Conservation (phyloP, 2,888 invertebrate genomes). For the Punctoribates punctum region DNA sequence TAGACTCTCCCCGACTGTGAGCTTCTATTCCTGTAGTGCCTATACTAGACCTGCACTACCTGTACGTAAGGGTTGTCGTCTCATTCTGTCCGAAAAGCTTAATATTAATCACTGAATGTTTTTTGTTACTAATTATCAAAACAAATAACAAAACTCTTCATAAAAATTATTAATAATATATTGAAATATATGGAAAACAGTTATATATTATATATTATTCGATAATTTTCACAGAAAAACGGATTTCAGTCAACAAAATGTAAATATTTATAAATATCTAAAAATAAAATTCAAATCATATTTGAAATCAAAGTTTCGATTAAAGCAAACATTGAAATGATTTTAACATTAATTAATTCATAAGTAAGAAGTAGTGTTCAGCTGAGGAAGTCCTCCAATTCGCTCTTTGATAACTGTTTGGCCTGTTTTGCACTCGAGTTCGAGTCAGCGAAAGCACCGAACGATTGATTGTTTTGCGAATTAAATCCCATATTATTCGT, state of each 20-base stretch:
- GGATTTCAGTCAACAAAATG: too few relatives aligned
- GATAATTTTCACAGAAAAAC: too few relatives aligned
- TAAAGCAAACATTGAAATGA: neutral
- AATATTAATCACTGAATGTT: constrained; percentile 15
- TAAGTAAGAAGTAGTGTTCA: constrained; percentile 2
- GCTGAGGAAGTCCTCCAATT: constrained; percentile 47
- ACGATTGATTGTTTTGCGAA: constrained; percentile 17
- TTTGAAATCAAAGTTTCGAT: too few relatives aligned
- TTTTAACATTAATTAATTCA: neutral
- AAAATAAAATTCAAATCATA: too few relatives aligned
- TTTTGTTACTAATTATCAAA: constrained; percentile 6
- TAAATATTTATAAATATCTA: too few relatives aligned
- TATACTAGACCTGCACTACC: too few relatives aligned
- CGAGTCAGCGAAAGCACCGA: constrained; percentile 17
- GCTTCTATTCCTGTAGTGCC: neutral
- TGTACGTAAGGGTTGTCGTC: neutral
- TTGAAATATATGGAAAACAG: too few relatives aligned
- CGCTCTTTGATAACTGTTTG: constrained; percentile 44
- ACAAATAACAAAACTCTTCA: too few relatives aligned
- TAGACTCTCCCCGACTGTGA: neutral
- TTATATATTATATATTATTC: too few relatives aligned
- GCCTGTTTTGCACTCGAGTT: neutral
- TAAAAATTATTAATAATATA: too few relatives aligned
- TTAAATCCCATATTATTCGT: neutral
- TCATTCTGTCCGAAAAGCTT: neutral